Evolutionary conservation across 1,140 invertebrate genomes (phyloP).

Genomic region (Drosophila tropicalis): DNA sequence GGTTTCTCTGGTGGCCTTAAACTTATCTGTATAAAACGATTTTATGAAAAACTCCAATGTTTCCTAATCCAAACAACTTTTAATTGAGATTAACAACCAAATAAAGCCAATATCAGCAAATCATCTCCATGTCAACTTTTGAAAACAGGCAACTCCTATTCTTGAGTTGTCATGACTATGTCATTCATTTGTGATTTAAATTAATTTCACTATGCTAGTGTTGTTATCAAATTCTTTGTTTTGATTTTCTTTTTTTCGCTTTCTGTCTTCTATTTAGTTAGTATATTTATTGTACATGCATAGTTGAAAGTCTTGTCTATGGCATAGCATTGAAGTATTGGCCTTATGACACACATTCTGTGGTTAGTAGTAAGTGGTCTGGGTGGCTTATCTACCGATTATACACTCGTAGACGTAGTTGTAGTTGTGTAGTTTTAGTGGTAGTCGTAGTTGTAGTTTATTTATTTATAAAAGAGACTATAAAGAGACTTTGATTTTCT

Average conservation of each 20-base stretch:
- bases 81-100: too few relatives aligned
- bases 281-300: slow-evolving; percentile 26
- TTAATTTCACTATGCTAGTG: background rate
- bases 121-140: too few relatives aligned
- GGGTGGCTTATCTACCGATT: slow-evolving; percentile 51
- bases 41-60: too few relatives aligned
- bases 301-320: slow-evolving; percentile 40
- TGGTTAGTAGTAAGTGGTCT: slow-evolving; percentile 46
- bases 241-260: slow-evolving; percentile 9
- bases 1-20: too few relatives aligned
- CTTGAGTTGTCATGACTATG: too few relatives aligned
- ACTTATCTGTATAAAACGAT: too few relatives aligned
- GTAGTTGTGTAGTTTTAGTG: slow-evolving; percentile 3
- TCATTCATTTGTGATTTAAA: background rate
- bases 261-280: slow-evolving; percentile 19
- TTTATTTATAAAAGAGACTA: slow-evolving; percentile 32
- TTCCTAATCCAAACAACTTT: too few relatives aligned
- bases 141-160: too few relatives aligned
- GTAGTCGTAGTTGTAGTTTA: background rate
- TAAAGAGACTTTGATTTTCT: slow-evolving; percentile 14
- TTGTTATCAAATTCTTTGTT: slow-evolving; percentile 36
- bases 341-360: slow-evolving; percentile 79
- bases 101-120: too few relatives aligned
- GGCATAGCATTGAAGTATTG: slow-evolving; percentile 76
- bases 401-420: background rate